Evolutionary conservation across 2,797 vertebrate species (phyloP).

Genomic region (Trichosurus vulpecula): DNA sequence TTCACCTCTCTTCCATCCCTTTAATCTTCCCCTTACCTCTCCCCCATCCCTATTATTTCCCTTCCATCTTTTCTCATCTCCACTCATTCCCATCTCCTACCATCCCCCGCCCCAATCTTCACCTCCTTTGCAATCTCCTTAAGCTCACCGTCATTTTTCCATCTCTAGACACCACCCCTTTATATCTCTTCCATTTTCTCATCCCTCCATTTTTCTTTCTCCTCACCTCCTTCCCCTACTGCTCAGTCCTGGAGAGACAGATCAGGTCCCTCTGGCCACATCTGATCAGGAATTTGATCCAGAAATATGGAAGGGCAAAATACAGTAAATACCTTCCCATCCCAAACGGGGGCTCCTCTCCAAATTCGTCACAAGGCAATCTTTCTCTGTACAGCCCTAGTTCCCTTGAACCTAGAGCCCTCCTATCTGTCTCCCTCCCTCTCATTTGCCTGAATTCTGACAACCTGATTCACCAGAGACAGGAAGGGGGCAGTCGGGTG

Average conservation of each 20-base stretch:
- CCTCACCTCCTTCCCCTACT: neutral
- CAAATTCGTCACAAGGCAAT: neutral
- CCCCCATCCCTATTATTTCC: neutral
- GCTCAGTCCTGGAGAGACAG: neutral
- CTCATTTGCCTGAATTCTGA: neutral
- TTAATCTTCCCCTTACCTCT: neutral
- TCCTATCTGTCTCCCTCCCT: neutral
- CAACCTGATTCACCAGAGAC: neutral
- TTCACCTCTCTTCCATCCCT: neutral
- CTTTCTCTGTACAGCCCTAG: neutral
- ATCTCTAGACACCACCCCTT: neutral
- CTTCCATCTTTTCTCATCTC: neutral
- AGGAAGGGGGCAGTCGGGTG: neutral
- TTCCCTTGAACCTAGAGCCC: neutral
- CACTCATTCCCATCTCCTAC: neutral
- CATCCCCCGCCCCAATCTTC: neutral
- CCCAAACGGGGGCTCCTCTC: neutral
- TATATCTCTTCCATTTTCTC: neutral
- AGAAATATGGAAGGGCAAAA: neutral
- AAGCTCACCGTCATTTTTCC: neutral
- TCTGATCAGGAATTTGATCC: neutral
- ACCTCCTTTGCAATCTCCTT: neutral
- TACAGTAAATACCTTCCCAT: neutral
- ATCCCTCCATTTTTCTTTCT: neutral
- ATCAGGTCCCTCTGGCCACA: too few relatives aligned